These are phyloP conservation scores for Chorisops tibialis DNA, from an alignment of 2,888 invertebrate species.

Conservation along the genomic window DNA sequence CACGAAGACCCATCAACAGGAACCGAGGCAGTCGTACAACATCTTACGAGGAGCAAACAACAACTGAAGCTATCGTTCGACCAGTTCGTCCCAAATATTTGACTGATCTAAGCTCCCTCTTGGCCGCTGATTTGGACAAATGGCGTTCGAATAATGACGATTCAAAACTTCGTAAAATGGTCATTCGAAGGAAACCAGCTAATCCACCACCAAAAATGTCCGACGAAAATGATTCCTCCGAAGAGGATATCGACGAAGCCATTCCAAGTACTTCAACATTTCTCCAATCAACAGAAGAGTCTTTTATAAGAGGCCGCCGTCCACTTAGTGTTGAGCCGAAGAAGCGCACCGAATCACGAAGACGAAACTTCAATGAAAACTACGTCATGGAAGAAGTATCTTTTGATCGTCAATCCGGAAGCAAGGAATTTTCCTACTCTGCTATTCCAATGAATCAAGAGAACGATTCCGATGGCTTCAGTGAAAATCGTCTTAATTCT, in stretches of 20 bases:
- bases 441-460: too few relatives aligned
- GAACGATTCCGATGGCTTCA: too few relatives aligned
- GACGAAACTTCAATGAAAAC: neutral
- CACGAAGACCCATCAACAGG: neutral
- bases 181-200: conserved; percentile 7
- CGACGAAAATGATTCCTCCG: neutral
- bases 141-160: conserved; percentile 11
- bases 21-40: conserved; percentile 1
- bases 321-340: neutral
- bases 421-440: neutral
- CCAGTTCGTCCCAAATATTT: conserved; percentile 37
- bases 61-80: conserved; percentile 5
- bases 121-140: conserved; percentile 40
- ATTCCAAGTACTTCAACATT: neutral
- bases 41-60: neutral
- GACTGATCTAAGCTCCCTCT: conserved; percentile 39
- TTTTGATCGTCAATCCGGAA: neutral
- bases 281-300: neutral
- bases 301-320: neutral
- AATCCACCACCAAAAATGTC: neutral
- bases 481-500: neutral
- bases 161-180: conserved; percentile 4
- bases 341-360: neutral
- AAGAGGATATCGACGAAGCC: neutral
- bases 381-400: conserved; percentile 9